A percentile compares a stretch with the other conserved stretches of the same genome.
phyloP scores from a whole-genome alignment of 2,113 vertebrate species.

The Zapornia atra region DNA sequence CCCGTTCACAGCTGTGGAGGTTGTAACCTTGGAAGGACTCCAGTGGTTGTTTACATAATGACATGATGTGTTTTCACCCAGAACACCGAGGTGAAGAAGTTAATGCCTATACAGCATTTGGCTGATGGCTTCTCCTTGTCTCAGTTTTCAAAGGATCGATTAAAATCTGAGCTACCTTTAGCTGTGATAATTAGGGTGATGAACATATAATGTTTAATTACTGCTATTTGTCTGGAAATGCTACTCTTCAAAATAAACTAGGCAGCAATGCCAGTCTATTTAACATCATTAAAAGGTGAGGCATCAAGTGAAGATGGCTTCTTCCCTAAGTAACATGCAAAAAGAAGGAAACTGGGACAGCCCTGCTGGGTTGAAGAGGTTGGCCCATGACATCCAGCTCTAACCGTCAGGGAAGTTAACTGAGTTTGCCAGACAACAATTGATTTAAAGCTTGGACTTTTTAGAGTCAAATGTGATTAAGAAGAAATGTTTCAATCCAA shows the following conservation, averaged over 20 bases:
- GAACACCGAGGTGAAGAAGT: neutral
- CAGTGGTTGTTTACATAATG: neutral
- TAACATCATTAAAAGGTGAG: neutral
- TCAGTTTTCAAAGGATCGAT: neutral
- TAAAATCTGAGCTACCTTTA: neutral
- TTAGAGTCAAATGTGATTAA: neutral
- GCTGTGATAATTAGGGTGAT: neutral
- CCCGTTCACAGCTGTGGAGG: constrained; percentile 10
- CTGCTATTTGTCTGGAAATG: neutral
- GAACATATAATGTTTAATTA: neutral
- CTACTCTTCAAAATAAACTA: neutral
- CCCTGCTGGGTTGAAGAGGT: neutral
- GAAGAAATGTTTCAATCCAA: neutral
- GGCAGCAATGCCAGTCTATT: neutral
- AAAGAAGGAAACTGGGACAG: neutral
- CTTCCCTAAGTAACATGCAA: neutral
- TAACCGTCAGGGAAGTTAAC: neutral
- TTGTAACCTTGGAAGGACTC: constrained; percentile 3
- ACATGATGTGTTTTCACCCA: neutral
- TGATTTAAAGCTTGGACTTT: neutral
- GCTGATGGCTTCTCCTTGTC: neutral
- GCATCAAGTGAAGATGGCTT: neutral
- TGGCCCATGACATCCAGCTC: neutral
- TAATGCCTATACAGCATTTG: neutral
- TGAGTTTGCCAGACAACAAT: neutral